A percentile compares a stretch with the other conserved stretches of the same genome.
These are phyloP conservation scores for Bambusicola thoracicus DNA, from an alignment of 2,113 vertebrate genomes.

Conservation along the genomic window DNA sequence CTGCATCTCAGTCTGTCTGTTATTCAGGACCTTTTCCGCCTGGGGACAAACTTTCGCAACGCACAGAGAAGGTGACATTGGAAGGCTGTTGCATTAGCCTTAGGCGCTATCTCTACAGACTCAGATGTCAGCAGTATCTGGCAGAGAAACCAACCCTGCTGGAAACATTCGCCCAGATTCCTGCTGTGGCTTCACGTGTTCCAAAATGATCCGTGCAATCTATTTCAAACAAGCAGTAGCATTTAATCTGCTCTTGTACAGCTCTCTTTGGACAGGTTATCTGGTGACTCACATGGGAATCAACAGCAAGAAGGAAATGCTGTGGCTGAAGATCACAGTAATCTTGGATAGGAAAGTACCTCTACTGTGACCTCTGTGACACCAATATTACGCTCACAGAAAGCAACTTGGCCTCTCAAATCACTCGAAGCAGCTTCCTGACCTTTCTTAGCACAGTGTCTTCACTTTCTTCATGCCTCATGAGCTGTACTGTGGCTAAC, in stretches of 20 bases:
- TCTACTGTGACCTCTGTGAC: not conserved
- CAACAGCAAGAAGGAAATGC: not conserved
- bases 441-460: not conserved
- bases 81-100: not conserved
- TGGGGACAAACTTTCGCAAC: not conserved
- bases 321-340: not conserved
- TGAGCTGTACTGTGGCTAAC: not conserved
- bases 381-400: not conserved
- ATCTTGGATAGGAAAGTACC: not conserved
- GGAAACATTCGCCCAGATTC: not conserved
- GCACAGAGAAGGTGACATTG: not conserved
- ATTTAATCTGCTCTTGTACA: not conserved
- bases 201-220: not conserved
- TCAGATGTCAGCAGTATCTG: not conserved
- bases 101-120: not conserved
- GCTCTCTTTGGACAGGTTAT: not conserved
- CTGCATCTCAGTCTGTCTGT: not conserved
- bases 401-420: not conserved
- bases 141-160: not conserved
- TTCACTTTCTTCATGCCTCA: not conserved
- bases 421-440: not conserved
- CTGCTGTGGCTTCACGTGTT: fast-evolving
- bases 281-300: not conserved
- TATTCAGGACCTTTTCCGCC: not conserved
- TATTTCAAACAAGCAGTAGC: not conserved